Base-by-base conservation (phyloP, 1,140 invertebrate species). In the Drosophila busckii region DNA sequence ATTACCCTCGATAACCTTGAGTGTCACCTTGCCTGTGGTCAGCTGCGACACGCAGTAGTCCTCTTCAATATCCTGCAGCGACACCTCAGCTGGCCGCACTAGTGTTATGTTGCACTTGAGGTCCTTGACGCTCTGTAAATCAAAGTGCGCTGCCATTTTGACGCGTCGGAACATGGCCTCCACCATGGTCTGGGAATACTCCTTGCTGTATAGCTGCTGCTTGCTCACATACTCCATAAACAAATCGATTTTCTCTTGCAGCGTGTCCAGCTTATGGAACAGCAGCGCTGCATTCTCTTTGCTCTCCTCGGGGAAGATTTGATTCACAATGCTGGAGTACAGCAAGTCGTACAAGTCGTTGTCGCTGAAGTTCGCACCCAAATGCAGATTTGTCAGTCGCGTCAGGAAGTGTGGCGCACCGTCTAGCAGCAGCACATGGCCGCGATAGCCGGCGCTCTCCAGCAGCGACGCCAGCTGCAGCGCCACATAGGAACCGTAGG, bases 1-100 rank as follows among this genome's bases (percentile, higher is more conserved):
- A 83, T 93, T 93, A n/a, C 93, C 93, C 66, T 92, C 91, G 19
- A 92, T 88, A 26, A 89, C 89, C 49, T 89, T 89, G 0, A 92
- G 86, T 1, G 87, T 88, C 0, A 91, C 88, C 2, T 88, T 85
- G 1, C 87, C 75, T 22, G 89, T 88, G 2, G 89, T 89, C 45
- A 89, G 80, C 58, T 90, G 88, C 0, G 90, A 88, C 0, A 94
- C 78, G 22, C 91, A 91, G 80, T 94, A 94, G 69, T 93, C 91
- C 20, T 92, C 89, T 15, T 90, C 88, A 3, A 89, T 59, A 1
- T 88, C 80, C 17, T 89, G 68, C 1, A 90, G 35, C 1, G 88
- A 87, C 1, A 88, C 85, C 12, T 90, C 86, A 2, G 89, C 90
- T 0, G 94, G 92, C 58, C 91, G 90, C 2, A 94, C 83, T 5